Evolutionary conservation across 2,113 vertebrate genomes (phyloP), one percentile per base, ranked within the genome.

Genomic region (Siniperca chuatsi): DNA sequence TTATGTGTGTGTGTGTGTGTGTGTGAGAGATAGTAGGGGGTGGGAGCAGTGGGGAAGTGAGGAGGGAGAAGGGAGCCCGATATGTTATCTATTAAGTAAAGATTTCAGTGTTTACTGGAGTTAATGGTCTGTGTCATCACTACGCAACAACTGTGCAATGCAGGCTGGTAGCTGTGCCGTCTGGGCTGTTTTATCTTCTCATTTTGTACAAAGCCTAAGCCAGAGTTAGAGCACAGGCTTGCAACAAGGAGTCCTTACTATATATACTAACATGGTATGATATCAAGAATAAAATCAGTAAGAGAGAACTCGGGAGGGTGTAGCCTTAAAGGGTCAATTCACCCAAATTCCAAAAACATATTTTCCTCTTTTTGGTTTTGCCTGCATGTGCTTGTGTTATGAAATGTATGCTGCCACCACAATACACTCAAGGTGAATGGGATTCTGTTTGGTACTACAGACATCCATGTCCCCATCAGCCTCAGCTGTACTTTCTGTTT

Each of bases 71-170:
- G 61, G 78, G 67, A 79, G 87, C 33, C 70, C 74, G 90, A 87
- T 90, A 48, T 72, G 76, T 89, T 93, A 93, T 94, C 92, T 91
- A n/a, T 52, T 4, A 57, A 55, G 84, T 70, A 35, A 78, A 89
- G 87, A 90, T 85, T 81, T 57, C 71, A 74, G 75, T 83, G 82
- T 90, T 92, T 84, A 90, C 89, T 77, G 85, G 61, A 79, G 66
- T 71, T 91, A 92, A 94, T 89, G 91, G 92, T 69, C 69, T 77
- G 60, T 91, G 88, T 93, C 91, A 90, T 91, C 92, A 82, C 90
- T 68, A 84, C 48, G 81, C 35, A 85, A 87, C 92, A 90, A 90
- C 92, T 89, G 88, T 77, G 87, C 80, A 82, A 90, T 90, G 82
- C 77, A 61, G 87, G 79, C 66, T 7, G 67, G 40, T 65, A 29